These are phyloP conservation scores for Plemyria rubiginata DNA, from an alignment of 2,888 invertebrate species.

Conservation along the genomic window DNA sequence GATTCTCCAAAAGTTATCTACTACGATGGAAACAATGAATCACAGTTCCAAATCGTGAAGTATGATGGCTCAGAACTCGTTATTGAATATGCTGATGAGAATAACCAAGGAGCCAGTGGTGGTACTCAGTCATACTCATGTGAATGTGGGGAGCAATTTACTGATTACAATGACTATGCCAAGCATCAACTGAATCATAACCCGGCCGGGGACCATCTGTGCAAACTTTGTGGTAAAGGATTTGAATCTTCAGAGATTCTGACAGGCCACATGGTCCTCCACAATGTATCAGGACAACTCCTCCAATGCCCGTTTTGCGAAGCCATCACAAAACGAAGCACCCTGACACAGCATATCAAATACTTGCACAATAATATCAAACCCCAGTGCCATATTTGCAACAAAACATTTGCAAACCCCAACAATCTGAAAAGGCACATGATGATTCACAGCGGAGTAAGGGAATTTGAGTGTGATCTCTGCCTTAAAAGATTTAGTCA, in stretches of 20 bases:
- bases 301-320: conserved; percentile 76
- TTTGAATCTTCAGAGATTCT: conserved; percentile 78
- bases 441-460: conserved; percentile 77
- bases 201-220: conserved; percentile 68
- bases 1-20: conserved; percentile 74
- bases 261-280: conserved; percentile 76
- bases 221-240: conserved; percentile 76
- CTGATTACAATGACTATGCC: conserved; percentile 70
- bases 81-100: conserved; percentile 77
- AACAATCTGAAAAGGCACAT: conserved; percentile 80
- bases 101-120: conserved; percentile 62
- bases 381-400: conserved; percentile 71
- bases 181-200: conserved; percentile 75
- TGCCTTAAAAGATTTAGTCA: conserved; percentile 78
- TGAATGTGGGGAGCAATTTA: conserved; percentile 76
- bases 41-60: conserved; percentile 75
- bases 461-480: conserved; percentile 78
- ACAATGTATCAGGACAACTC: conserved; percentile 62
- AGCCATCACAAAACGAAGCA: conserved; percentile 67
- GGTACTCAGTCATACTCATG: conserved; percentile 74
- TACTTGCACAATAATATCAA: conserved; percentile 75
- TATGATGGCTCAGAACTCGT: conserved; percentile 77
- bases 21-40: conserved; percentile 72
- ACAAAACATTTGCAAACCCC: conserved; percentile 78
- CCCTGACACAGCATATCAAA: conserved; percentile 78